Evolutionary conservation across 1,140 invertebrate genomes (phyloP).

Genomic region (Ooceraea biroi): DNA sequence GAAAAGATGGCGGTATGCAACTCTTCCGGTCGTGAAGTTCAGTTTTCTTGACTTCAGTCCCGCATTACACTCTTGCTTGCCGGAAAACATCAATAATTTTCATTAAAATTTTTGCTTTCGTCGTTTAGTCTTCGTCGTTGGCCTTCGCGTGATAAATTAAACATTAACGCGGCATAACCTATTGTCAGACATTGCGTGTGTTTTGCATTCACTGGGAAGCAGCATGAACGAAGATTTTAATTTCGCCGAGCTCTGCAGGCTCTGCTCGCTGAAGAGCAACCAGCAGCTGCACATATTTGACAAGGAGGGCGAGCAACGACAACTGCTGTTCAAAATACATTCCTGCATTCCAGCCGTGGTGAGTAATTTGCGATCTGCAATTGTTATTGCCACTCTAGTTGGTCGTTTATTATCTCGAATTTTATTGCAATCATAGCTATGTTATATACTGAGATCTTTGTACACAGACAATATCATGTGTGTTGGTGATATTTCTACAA

Average conservation of each 20-base stretch:
- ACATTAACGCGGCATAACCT: conserved; percentile 69
- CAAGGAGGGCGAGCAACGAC: conserved; percentile 89
- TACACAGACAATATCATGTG: no score
- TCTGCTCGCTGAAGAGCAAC: conserved; percentile 89
- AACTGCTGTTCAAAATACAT: conserved; percentile 90
- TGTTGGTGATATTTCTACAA: no score
- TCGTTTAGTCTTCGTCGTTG: neutral
- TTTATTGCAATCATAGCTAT: no score
- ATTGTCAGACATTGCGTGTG: conserved; percentile 58
- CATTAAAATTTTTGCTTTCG: neutral
- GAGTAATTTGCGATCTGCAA: conserved; percentile 77
- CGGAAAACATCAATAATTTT: neutral
- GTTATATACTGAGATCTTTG: no score
- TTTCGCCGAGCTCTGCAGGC: conserved; percentile 89
- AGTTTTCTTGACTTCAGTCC: conserved; percentile 39
- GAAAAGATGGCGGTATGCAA: conserved; percentile 71
- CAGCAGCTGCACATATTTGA: conserved; percentile 90
- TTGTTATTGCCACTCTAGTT: no score
- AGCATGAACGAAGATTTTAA: conserved; percentile 90
- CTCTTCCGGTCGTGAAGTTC: conserved; percentile 67
- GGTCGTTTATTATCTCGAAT: no score
- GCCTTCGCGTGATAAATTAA: neutral
- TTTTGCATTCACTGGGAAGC: conserved; percentile 81
- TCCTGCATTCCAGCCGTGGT: conserved; percentile 89
- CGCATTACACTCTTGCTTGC: neutral